Evolutionary conservation across 2,888 invertebrate genomes (phyloP), one percentile per base, ranked within the genome.

Genomic region (Blomia tropicalis): DNA sequence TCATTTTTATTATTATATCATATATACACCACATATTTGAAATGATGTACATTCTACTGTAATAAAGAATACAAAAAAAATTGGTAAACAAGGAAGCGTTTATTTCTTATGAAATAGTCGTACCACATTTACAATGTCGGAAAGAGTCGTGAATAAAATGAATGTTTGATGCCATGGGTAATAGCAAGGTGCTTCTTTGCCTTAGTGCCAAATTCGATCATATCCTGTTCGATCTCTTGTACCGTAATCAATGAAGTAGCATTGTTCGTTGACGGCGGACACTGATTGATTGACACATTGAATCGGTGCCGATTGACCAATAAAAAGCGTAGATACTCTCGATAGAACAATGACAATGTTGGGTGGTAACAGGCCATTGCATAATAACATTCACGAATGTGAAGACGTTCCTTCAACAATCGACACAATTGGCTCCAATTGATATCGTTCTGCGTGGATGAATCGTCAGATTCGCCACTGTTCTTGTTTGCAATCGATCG

Each of bases 271-370:
- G 51, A 22, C 11, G 51, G 27, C 27, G 7, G 7, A 27, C 17
- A 17, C 36, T 36, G 36, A 36, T 36, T 36, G 36, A 36, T 36
- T 36, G 36, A 36, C 36, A 17, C 36, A 19, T 27, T 19, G 27
- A 56, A 56, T 30, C 56, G 56, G 2, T 56, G 56, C 14, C 29
- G 56, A 56, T 56, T 56, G 14, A 56, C 3, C 2, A 56, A 14
- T 22, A 56, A 22, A 56, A 56, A 56, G 11, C 56, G 25, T 36
- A 56, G 23, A 56, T 19, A 56, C 23, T 23, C 25, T 22, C 29
- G 56, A 31, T 56, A 56, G 29, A 32, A 56, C 19, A 56, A 25
- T 31, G 56, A 56, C 17, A 56, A 36, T 29, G 30, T 29, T 2
- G 56, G 56, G 23, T 56, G 56, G 29, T 56, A 56, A 19, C 25